Conservation (phyloP, 2,888 invertebrate genomes). For the Polietes domitor region DNA sequence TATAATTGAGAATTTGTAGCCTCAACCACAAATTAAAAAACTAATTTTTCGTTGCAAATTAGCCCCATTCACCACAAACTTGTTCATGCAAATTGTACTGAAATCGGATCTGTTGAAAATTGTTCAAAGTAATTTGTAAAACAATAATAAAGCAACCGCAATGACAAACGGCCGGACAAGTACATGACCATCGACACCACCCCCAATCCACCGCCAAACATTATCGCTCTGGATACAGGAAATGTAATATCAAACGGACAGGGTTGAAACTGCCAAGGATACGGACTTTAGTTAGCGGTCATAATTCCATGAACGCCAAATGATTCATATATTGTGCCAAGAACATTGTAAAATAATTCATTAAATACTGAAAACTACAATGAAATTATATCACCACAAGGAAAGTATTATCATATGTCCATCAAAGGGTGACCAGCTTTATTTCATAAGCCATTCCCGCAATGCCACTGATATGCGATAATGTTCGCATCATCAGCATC, state of each 20-base stretch:
- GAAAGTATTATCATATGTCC: not conserved
- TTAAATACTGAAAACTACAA: not conserved
- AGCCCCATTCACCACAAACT: not conserved
- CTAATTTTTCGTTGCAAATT: not conserved
- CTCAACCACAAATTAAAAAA: not conserved
- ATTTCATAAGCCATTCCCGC: not conserved
- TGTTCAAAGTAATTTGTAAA: conserved; percentile 14
- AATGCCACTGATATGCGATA: too few relatives aligned
- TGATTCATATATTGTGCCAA: conserved; percentile 13
- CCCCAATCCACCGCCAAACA: not conserved
- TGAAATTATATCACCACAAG: not conserved
- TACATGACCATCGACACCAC: too few relatives aligned
- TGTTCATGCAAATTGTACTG: not conserved
- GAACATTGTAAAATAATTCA: conserved; percentile 3
- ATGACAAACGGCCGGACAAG: not conserved
- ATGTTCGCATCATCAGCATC: not conserved
- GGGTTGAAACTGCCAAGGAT: too few relatives aligned
- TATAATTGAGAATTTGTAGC: too few relatives aligned
- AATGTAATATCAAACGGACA: not conserved
- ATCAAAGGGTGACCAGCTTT: not conserved
- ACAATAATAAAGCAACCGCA: conserved; percentile 24
- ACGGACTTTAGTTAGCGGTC: too few relatives aligned
- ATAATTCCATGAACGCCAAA: not conserved
- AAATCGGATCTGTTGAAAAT: conserved; percentile 7
- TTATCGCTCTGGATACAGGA: not conserved